These are phyloP conservation scores for Lasioglossum morio DNA, from an alignment of 2,888 invertebrate genomes.

Conservation along the genomic window DNA sequence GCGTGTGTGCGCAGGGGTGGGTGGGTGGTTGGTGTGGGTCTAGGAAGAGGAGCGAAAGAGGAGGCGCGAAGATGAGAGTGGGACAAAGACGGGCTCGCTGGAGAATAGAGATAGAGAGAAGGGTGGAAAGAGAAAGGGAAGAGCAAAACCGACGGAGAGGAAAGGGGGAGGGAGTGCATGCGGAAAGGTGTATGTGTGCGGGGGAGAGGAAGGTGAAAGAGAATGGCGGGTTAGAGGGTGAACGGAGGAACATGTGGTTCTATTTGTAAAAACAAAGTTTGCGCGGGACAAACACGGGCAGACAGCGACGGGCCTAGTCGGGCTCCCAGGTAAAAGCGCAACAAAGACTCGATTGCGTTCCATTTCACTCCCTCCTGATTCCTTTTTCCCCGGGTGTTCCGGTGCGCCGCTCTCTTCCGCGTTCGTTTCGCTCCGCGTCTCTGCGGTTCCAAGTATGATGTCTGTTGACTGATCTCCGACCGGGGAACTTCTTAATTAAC, in stretches of 20 bases:
- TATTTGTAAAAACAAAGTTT: conserved; percentile 84
- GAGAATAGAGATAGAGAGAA: conserved; percentile 12
- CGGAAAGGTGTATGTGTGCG: conserved; percentile 43
- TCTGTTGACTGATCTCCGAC: conserved; percentile 37
- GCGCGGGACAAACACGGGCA: conserved; percentile 81
- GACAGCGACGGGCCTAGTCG: conserved; percentile 77
- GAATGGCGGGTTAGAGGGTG: conserved; percentile 66
- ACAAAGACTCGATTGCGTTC: conserved; percentile 78
- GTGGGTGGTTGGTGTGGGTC: conserved; percentile 57
- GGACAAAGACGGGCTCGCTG: conserved; percentile 26
- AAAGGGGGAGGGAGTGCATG: conserved; percentile 11
- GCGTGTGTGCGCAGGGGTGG: conserved; percentile 73
- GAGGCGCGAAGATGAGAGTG: conserved; percentile 53
- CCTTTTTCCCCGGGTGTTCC: conserved; percentile 55
- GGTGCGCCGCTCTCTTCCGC: conserved; percentile 1
- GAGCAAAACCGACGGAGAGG: not conserved
- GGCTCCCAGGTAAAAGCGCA: conserved; percentile 80
- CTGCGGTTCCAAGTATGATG: conserved; percentile 5
- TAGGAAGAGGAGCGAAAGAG: conserved; percentile 54
- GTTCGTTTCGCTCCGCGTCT: not conserved
- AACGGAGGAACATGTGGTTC: conserved; percentile 79
- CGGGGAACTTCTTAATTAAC: conserved; percentile 42
- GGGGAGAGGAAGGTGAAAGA: conserved; percentile 47
- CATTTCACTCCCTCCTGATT: conserved; percentile 66
- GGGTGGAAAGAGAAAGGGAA: conserved; percentile 45